Conservation (phyloP, 1,140 invertebrate genomes). For the Nautilus pompilius region DNA sequence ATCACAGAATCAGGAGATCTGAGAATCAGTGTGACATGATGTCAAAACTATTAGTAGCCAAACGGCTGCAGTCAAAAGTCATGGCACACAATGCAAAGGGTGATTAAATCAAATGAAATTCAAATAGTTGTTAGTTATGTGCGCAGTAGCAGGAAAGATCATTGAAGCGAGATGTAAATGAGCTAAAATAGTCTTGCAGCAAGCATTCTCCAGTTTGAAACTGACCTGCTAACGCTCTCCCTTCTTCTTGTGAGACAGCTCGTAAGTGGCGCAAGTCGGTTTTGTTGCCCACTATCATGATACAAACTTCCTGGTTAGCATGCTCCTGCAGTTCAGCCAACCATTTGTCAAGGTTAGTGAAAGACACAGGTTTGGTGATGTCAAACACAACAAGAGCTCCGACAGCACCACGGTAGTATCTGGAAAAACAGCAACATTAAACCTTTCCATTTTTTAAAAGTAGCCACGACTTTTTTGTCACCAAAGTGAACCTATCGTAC, state of each 20-base stretch:
- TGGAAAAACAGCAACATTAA: constrained; percentile 12
- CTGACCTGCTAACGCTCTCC: constrained; percentile 80
- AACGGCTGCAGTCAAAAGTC: too few species aligned
- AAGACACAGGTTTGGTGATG: constrained; percentile 47
- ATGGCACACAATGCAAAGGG: too few species aligned
- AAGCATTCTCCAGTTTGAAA: too few species aligned
- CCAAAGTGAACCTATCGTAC: not conserved
- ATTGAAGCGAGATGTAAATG: too few species aligned
- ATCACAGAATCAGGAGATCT: too few species aligned
- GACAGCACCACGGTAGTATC: constrained; percentile 50
- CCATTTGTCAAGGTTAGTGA: constrained; percentile 46
- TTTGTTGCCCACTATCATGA: constrained; percentile 56
- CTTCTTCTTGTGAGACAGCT: constrained; percentile 85
- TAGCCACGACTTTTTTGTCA: not conserved
- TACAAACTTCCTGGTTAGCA: constrained; percentile 44
- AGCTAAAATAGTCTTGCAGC: too few species aligned
- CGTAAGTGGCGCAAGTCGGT: constrained; percentile 44
- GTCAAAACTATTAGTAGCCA: too few species aligned
- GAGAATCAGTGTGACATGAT: too few species aligned
- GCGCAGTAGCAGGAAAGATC: too few species aligned
- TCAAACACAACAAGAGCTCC: constrained; percentile 53
- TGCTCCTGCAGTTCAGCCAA: constrained; percentile 45
- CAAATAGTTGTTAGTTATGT: too few species aligned
- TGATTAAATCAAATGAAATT: too few species aligned
- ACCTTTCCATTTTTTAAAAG: not conserved